Base-by-base conservation (phyloP, 1,140 invertebrate species). In the Leptonema lineaticorne region DNA sequence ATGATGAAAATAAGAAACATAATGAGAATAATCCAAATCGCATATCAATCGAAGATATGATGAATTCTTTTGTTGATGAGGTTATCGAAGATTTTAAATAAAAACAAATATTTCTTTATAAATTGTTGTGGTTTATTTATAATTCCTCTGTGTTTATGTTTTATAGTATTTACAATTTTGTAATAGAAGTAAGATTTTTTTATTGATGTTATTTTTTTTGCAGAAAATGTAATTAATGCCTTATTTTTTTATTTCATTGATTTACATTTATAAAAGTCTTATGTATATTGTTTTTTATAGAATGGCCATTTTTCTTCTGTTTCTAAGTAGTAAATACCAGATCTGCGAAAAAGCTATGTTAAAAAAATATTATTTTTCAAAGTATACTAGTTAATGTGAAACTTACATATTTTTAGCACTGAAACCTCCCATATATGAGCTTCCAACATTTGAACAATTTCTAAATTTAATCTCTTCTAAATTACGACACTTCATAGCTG, bases 361-460 rank as follows among this genome's bases (percentile, higher is more conserved):
- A n/a, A 5, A 53, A 16, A 57, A 57, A n/a, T 28, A 28, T n/a
- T 28, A 41, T 41, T 9, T 53, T 48, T 48, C 11, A 3, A 26
- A 5, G 11, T 53, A 22, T 53, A 5, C 5, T 8, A 5, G 11
- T n/a, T n/a, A n/a, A 29, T 5, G 16, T 53, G 5, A 29, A 27
- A 18, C 57, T 66, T 69, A 69, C 67, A 37, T 56, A 24, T 18
- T 26, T 48, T 72, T 72, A 11, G 63, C 37, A n/a, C n/a, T 41
- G 5, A 56, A 28, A 18, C 70, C 70, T 29, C 70, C 70, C 70
- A 72, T 63, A 48, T 69, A 65, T n/a, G 68, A 24, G 11, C 2
- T 66, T 29, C 18, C 28, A 1, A 48, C 4, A 20, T 63, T 53
- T 8, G 58, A 8, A 22, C 67, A 72, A 6, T 56, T 72, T 7